phyloP scores from a whole-genome alignment of 2,888 invertebrate genomes.

The Tiphia femorata region DNA sequence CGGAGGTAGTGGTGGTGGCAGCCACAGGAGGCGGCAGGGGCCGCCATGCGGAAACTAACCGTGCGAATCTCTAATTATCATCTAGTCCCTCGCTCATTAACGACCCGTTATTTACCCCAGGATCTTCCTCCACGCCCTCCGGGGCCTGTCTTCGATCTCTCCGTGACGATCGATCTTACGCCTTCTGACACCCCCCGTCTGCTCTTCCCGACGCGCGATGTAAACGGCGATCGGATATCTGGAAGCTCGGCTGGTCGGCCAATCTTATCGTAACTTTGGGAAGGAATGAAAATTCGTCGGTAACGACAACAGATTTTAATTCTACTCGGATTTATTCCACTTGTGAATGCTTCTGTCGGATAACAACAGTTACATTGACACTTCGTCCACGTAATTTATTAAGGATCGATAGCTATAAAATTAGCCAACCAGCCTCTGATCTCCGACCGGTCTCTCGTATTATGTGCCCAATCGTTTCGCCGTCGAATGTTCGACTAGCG shows the following conservation, averaged over 20 bases:
- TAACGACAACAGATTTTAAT: too few species aligned
- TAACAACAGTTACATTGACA: too few species aligned
- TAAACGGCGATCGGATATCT: too few species aligned
- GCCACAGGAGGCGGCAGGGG: slow-evolving; percentile 18
- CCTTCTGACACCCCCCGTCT: slow-evolving; percentile 1
- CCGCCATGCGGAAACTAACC: slow-evolving; percentile 48
- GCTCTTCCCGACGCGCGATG: slow-evolving; percentile 1
- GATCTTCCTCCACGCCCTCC: neutral
- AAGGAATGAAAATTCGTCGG: too few species aligned
- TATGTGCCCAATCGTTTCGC: too few species aligned
- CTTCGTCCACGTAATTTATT: too few species aligned
- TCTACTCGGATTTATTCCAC: neutral
- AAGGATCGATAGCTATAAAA: too few species aligned
- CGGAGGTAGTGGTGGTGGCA: neutral
- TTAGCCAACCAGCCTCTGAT: too few species aligned
- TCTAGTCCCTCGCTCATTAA: slow-evolving; percentile 30
- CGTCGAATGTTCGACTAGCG: too few species aligned
- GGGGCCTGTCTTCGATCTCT: slow-evolving; percentile 1
- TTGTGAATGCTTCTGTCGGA: neutral
- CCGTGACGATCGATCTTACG: slow-evolving; percentile 13
- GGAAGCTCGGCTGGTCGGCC: too few species aligned
- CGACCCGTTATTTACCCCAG: slow-evolving; percentile 11
- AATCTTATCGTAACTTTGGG: too few species aligned
- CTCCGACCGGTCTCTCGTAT: too few species aligned
- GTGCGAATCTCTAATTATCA: slow-evolving; percentile 46